Conservation (phyloP, 2,113 vertebrate genomes). For the Stomatorhinus ivindoensis region DNA sequence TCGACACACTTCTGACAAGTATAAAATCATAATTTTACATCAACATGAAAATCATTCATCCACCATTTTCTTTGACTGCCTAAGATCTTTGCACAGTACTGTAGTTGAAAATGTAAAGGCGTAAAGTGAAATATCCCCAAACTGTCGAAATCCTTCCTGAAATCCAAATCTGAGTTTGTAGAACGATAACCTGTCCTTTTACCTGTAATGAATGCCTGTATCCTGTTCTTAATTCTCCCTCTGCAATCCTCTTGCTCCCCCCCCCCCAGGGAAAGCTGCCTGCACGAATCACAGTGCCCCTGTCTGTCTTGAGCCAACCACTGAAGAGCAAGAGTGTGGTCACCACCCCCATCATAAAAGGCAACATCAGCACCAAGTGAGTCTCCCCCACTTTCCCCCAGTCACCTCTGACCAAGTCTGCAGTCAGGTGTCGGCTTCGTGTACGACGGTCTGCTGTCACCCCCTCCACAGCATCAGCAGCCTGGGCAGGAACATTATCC, state of each 20-base stretch:
- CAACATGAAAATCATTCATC: too few species aligned
- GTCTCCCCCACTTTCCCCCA: constrained; percentile 30
- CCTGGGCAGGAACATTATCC: constrained; percentile 90
- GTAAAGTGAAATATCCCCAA: background rate
- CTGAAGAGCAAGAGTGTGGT: constrained; percentile 90
- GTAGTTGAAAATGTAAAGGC: background rate
- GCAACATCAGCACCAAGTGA: constrained; percentile 88
- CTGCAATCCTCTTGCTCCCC: background rate
- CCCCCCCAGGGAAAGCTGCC: constrained; percentile 79
- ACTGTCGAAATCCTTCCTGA: background rate
- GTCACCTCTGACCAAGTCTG: background rate
- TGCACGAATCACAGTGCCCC: constrained; percentile 83
- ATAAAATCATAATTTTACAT: too few species aligned
- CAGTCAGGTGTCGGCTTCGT: background rate
- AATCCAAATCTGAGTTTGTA: background rate
- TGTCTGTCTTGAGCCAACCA: constrained; percentile 91
- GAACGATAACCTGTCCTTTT: background rate
- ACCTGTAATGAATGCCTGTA: background rate
- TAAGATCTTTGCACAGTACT: background rate
- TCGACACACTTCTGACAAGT: too few species aligned
- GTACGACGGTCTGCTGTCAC: background rate
- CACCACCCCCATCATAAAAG: constrained; percentile 88
- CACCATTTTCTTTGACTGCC: background rate
- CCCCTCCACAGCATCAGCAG: constrained; percentile 69
- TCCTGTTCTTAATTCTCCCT: background rate